Conservation (phyloP, 2,113 vertebrate genomes). For the Sterna hirundo region DNA sequence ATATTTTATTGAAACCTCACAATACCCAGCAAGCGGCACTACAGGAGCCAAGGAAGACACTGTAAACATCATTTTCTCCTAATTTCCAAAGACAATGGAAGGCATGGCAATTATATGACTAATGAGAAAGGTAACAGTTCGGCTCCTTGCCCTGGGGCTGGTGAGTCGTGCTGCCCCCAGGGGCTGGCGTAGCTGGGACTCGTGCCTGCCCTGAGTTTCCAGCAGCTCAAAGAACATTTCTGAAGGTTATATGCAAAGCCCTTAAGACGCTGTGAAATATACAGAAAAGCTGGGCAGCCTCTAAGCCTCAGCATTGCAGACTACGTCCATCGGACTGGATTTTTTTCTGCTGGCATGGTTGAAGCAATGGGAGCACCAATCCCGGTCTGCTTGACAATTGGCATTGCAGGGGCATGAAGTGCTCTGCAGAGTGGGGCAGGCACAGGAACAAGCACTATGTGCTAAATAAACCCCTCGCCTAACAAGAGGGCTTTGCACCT, state of each 20-base stretch:
- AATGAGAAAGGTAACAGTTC: background rate
- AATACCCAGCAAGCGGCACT: background rate
- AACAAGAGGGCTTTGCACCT: background rate
- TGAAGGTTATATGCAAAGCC: background rate
- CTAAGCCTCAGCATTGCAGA: background rate
- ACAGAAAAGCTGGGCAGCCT: background rate
- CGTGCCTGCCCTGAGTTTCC: background rate
- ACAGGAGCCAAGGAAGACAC: background rate
- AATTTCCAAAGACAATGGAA: constrained; percentile 1
- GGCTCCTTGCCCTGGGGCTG: background rate
- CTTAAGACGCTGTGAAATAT: background rate
- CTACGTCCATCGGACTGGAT: background rate
- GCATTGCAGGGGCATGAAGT: background rate
- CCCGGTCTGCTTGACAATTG: background rate
- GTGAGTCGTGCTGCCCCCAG: fast-evolving
- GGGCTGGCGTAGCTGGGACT: background rate
- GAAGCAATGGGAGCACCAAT: background rate
- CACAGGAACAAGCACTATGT: background rate
- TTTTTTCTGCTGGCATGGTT: background rate
- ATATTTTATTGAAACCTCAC: background rate
- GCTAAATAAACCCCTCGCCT: background rate
- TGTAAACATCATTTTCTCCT: background rate
- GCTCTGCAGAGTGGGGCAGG: background rate
- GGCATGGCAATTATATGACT: background rate
- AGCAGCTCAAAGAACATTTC: background rate